Evolutionary conservation across 2,797 vertebrate species (phyloP), one percentile per base, ranked within the genome.

Genomic region (Notolabrus celidotus): DNA sequence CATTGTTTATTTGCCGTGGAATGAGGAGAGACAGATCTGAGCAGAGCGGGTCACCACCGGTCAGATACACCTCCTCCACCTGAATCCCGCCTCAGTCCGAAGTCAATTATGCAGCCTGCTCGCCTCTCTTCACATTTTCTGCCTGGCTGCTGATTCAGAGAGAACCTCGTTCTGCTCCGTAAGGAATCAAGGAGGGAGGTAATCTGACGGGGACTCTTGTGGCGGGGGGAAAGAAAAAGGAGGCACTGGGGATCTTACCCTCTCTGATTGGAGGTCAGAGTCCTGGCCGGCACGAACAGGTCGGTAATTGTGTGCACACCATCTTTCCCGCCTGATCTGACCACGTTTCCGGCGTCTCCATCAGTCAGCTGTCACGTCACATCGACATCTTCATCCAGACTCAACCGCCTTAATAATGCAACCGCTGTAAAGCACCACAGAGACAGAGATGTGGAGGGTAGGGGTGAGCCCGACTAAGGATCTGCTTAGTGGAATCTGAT

Each of bases 251-350:
- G 60, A 12, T 53, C 41, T 22, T 2, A 77, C 65, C 53, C 41
- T 4, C 65, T 53, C 54, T 52, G 80, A 82, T 63, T 80, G 77
- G 71, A 85, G 83, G 83, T 80, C 71, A 52, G 49, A 10, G 59
- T 64, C 68, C 38, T 9, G 52, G 54, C 66, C 50, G 12, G 50
- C 53, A 33, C 16, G 56, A 86, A 87, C 86, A 83, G 80, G 66
- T 71, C 9, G 62, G 82, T 92, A 91, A 91, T 88, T 87, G 80
- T 83, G 69, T 68, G 54, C 79, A 73, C 66, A 63, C 55, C 42
- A 65, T 67, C 64, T 2, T 14, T 53, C 43, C 39, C 23, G 10
- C 25, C 61, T 29, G 33, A 74, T 67, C 43, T 27, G 59, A 45
- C 16, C 53, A 4, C 61, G 64, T 50, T 31, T 62, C 63, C 64